Conservation (phyloP, 1,140 invertebrate genomes). For the Agrilus planipennis region DNA sequence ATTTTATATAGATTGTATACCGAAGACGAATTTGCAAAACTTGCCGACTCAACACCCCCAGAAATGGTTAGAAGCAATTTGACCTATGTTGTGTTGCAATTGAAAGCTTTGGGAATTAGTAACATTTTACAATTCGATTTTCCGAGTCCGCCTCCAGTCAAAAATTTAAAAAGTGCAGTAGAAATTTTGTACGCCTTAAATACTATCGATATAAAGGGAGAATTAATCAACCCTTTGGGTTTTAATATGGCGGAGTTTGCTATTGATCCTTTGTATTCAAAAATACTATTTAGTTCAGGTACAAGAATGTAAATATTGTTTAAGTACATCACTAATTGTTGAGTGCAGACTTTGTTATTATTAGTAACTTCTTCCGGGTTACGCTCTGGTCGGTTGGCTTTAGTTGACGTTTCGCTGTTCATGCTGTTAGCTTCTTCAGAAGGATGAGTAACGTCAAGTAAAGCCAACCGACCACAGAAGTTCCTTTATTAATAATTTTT, state of each 20-base stretch:
- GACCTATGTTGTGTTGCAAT: constrained; percentile 71
- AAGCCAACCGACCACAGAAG: too few relatives aligned
- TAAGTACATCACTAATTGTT: too few relatives aligned
- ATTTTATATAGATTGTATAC: constrained; percentile 51
- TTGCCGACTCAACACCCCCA: constrained; percentile 63
- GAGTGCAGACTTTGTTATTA: too few relatives aligned
- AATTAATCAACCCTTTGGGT: constrained; percentile 72
- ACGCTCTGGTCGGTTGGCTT: too few relatives aligned
- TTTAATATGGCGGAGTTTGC: constrained; percentile 88
- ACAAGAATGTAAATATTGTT: too few relatives aligned
- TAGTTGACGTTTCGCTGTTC: too few relatives aligned
- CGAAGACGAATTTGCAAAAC: constrained; percentile 63
- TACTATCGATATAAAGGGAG: constrained; percentile 69
- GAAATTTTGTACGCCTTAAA: constrained; percentile 82
- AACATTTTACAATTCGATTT: constrained; percentile 80
- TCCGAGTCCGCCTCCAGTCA: constrained; percentile 78
- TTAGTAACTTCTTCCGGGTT: too few relatives aligned
- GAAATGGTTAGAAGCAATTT: constrained; percentile 90
- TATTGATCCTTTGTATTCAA: constrained; percentile 74
- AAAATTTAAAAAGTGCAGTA: constrained; percentile 72
- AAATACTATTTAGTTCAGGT: constrained; percentile 75
- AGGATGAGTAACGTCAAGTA: too few relatives aligned
- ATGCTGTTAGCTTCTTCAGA: too few relatives aligned
- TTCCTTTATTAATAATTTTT: too few relatives aligned
- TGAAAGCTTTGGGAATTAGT: constrained; percentile 91